These are phyloP conservation scores for Epinephelus fuscoguttatus DNA, from an alignment of 2,113 vertebrate genomes.

Conservation along the genomic window DNA sequence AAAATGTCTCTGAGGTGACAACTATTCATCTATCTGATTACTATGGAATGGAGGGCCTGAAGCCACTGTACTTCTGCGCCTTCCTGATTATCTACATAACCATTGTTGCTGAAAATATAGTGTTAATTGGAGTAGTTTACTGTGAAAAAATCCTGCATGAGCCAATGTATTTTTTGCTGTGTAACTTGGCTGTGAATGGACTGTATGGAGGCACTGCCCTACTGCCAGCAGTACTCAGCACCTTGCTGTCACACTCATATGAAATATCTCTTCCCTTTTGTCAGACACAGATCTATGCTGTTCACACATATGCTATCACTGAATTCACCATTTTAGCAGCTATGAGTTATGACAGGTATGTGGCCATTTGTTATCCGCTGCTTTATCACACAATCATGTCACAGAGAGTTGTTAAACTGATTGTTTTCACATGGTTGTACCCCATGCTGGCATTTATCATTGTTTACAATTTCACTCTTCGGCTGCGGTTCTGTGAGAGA, in stretches of 20 bases:
- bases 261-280: constrained; percentile 60
- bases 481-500: constrained; percentile 60
- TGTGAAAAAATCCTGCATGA: constrained; percentile 61
- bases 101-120: constrained; percentile 55
- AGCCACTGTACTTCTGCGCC: constrained; percentile 57
- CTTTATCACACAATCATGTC: constrained; percentile 72
- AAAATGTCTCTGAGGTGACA: constrained; percentile 54
- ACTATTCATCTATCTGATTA: constrained; percentile 59
- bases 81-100: constrained; percentile 66
- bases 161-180: constrained; percentile 74
- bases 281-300: constrained; percentile 63
- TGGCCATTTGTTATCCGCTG: constrained; percentile 74
- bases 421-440: constrained; percentile 65
- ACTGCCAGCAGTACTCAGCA: constrained; percentile 57
- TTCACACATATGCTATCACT: constrained; percentile 67
- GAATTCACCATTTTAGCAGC: constrained; percentile 74
- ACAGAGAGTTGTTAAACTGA: constrained; percentile 50
- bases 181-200: constrained; percentile 70
- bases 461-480: constrained; percentile 56
- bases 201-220: constrained; percentile 68
- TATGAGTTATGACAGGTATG: constrained; percentile 78
- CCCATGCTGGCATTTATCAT: constrained; percentile 57
- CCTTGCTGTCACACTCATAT: constrained; percentile 45
- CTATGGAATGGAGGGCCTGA: constrained; percentile 55
- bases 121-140: constrained; percentile 64